Base-by-base conservation (phyloP, 2,888 invertebrate genomes). In the Neria commutata region DNA sequence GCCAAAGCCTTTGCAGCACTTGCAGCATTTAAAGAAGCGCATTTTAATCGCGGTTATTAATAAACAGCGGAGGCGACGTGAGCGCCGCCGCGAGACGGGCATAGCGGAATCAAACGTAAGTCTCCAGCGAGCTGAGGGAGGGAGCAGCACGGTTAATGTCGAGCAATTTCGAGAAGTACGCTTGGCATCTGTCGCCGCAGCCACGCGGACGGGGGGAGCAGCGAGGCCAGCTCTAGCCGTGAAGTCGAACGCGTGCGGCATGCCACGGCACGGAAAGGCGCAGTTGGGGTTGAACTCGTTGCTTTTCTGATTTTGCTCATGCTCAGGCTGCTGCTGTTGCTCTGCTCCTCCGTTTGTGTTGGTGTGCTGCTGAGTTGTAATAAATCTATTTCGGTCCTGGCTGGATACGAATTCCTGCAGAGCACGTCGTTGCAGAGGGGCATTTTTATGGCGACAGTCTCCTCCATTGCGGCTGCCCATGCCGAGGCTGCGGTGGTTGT, bases 311-410 rank as follows among this genome's bases (percentile, higher is more conserved):
- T n/a, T n/a, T n/a, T 34, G 29, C 48, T 40, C 37, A 48, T 16
- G 33, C 2, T 46, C 50, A 37, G 58, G 42, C n/a, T n/a, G n/a
- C n/a, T n/a, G n/a, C n/a, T 50, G 48, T 53, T 55, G 60, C 60
- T 37, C 29, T 47, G 54, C 51, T 56, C 58, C 50, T 48, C 40
- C 58, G 52, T 60, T 56, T 50, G 59, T 42, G 53, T 46, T 60
- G 60, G 56, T 59, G 53, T 63, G 63, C n/a, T n/a, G n/a, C n/a
- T n/a, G n/a, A n/a, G 54, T 54, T 57, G 61, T 65, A 64, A 61
- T 65, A 63, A 66, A 67, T 67, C 65, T 68, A 68, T 68, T 68
- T 68, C 64, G 56, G 57, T 68, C 64, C 66, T 64, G 67, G 61
- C n/a, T n/a, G n/a, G n/a, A n/a, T n/a, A n/a, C n/a, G n/a, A n/a